Evolutionary conservation across 2,888 invertebrate genomes (phyloP).

Genomic region (Tryphoninae sp.): DNA sequence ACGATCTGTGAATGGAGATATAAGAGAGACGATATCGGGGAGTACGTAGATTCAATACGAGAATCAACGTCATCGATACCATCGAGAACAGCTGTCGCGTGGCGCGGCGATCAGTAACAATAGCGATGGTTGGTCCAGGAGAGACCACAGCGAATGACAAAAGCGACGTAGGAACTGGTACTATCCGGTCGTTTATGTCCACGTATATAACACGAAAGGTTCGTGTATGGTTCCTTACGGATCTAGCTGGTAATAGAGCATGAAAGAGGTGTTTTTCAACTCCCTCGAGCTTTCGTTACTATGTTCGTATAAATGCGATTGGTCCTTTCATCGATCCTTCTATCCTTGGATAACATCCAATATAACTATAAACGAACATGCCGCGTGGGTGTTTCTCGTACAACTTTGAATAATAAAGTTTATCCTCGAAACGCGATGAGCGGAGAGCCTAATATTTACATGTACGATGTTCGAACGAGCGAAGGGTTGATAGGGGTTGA

Average conservation of each 20-base stretch:
- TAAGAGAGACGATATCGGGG: constrained; percentile 53
- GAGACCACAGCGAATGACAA: constrained; percentile 52
- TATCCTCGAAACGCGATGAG: constrained; percentile 53
- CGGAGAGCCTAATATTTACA: constrained; percentile 38
- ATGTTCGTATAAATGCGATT: constrained; percentile 40
- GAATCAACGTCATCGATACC: constrained; percentile 70
- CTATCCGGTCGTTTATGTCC: constrained; percentile 21
- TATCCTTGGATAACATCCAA: constrained; percentile 63
- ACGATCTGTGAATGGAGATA: constrained; percentile 9
- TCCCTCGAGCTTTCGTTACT: constrained; percentile 37
- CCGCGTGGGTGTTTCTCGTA: constrained; percentile 66
- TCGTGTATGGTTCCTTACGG: constrained; percentile 65
- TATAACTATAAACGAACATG: constrained; percentile 66
- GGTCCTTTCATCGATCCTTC: constrained; percentile 25
- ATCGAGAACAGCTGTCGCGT: constrained; percentile 77
- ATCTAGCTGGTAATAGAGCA: constrained; percentile 65
- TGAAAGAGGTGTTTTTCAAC: constrained; percentile 71
- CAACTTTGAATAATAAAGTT: constrained; percentile 62
- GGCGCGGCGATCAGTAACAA: constrained; percentile 75
- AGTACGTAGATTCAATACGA: constrained; percentile 68
- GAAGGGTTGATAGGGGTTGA: constrained; percentile 33
- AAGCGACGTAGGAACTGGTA: constrained; percentile 40
- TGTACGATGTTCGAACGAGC: background rate
- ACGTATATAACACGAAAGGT: constrained; percentile 2
- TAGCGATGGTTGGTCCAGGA: constrained; percentile 62